Evolutionary conservation across 1,140 invertebrate species (phyloP).

Genomic region (Vanessa tameamea): DNA sequence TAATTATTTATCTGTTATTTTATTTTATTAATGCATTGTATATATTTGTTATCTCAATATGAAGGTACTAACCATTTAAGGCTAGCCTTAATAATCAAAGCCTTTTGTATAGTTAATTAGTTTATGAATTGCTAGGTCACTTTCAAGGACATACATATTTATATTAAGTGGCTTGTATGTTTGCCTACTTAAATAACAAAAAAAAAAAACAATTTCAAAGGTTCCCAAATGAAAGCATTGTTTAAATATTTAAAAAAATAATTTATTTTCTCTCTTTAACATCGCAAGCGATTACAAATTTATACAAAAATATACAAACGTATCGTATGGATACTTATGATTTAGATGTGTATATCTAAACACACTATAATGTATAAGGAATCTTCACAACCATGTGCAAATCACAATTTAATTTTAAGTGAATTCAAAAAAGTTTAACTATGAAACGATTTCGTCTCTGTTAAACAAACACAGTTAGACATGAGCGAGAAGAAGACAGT

Average conservation of each 20-base stretch:
- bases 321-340: conserved; percentile 25
- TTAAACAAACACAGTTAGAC: too few species aligned
- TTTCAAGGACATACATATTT: background rate
- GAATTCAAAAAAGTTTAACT: background rate
- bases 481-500: background rate
- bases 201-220: background rate
- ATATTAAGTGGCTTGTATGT: background rate
- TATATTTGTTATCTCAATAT: too few species aligned
- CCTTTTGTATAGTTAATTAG: too few species aligned
- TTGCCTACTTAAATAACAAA: too few species aligned
- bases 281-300: conserved; percentile 28
- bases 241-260: conserved; percentile 37
- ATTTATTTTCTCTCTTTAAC: conserved; percentile 36
- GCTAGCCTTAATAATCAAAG: too few species aligned
- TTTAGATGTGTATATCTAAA: conserved; percentile 8
- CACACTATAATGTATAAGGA: conserved; percentile 9
- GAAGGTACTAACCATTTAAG: too few species aligned
- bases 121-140: background rate
- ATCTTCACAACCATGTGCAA: conserved; percentile 44
- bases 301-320: conserved; percentile 36
- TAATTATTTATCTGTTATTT: too few species aligned
- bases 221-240: conserved; percentile 13
- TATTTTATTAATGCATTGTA: too few species aligned
- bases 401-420: conserved; percentile 32
- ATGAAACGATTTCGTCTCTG: background rate